Evolutionary conservation across 2,797 vertebrate genomes (phyloP).

Genomic region (Lutjanus campechanus): DNA sequence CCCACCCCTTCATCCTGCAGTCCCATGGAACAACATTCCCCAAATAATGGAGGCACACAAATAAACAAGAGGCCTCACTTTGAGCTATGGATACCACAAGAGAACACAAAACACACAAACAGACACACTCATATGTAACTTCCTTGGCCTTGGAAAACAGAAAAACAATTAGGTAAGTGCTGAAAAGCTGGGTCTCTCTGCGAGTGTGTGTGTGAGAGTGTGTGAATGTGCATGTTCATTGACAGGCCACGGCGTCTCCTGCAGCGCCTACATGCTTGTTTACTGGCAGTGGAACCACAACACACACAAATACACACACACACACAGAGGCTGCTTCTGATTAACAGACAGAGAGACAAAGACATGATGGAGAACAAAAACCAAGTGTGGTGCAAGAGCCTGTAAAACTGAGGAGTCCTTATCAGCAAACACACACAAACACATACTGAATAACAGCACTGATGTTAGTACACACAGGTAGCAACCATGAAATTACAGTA

Average conservation of each 20-base stretch:
- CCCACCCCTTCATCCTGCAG: constrained; percentile 36
- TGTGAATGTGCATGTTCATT: constrained; percentile 7
- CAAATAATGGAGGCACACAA: constrained; percentile 49
- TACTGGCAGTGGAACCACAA: constrained; percentile 67
- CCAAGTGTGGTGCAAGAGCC: not conserved
- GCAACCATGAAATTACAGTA: too few species aligned
- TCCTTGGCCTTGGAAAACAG: constrained; percentile 56
- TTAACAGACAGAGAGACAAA: constrained; percentile 51
- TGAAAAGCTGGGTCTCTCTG: constrained; percentile 54
- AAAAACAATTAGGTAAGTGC: constrained; percentile 66
- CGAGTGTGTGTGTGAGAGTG: constrained; percentile 15
- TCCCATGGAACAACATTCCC: constrained; percentile 41
- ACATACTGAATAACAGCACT: not conserved
- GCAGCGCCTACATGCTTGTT: constrained; percentile 55
- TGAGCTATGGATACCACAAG: constrained; percentile 49
- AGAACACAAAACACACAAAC: constrained; percentile 49
- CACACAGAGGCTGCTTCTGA: constrained; percentile 59
- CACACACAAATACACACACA: constrained; percentile 41
- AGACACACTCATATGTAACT: constrained; percentile 19
- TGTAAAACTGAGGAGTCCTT: not conserved
- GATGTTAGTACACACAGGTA: not conserved
- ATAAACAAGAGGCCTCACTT: constrained; percentile 64
- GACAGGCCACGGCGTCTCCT: constrained; percentile 50
- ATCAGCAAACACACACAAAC: constrained; percentile 14
- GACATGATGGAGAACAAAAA: constrained; percentile 49